Base-by-base conservation (phyloP, 23 tunicate genomes). In the Oikopleura albicans region DNA sequence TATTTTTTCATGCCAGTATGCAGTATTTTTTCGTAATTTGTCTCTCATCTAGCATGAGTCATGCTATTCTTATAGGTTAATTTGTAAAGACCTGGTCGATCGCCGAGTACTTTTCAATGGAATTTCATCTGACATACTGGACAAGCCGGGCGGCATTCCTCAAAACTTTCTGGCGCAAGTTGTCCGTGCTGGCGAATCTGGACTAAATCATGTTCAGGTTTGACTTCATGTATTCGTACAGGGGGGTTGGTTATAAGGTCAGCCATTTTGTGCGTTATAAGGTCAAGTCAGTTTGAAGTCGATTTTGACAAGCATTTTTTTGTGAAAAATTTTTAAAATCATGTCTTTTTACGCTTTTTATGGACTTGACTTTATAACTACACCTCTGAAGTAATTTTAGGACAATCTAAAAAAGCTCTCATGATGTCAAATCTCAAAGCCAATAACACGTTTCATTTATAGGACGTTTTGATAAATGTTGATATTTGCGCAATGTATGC, bases 401-500 rank as follows among this genome's bases (percentile, higher is more conserved):
- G n/a, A n/a, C n/a, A n/a, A n/a, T n/a, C n/a, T n/a, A n/a, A n/a
- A n/a, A n/a, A n/a, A n/a, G n/a, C n/a, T n/a, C n/a, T n/a, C n/a
- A 31, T 31, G 31, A 71, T 2, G 35, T 16, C 28, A 71, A 71
- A 12, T 71, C 4, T 22, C 37, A 2, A 71, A 29, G 33, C 37
- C 31, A 22, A 16, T 12, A 71, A 16, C 33, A 71, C 33, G 36
- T 16, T 8, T 49, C 22, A 8, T 8, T 49, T 49, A 2, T 29
- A 71, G 79, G 79, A 71, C 31, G 79, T 71, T 31, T 31, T 71
- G 33, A 71, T 71, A 16, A 71, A 71, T 29, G 35, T 71, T 4
- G 79, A 71, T 29, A 16, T 71, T 71, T 71, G 79, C 31, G 79
- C 34, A 71, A 71, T 71, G 79, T 71, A 71, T 29, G 79, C 79